These are phyloP conservation scores for Drosophila bocqueti DNA, from an alignment of 1,140 invertebrate genomes.

Conservation along the genomic window DNA sequence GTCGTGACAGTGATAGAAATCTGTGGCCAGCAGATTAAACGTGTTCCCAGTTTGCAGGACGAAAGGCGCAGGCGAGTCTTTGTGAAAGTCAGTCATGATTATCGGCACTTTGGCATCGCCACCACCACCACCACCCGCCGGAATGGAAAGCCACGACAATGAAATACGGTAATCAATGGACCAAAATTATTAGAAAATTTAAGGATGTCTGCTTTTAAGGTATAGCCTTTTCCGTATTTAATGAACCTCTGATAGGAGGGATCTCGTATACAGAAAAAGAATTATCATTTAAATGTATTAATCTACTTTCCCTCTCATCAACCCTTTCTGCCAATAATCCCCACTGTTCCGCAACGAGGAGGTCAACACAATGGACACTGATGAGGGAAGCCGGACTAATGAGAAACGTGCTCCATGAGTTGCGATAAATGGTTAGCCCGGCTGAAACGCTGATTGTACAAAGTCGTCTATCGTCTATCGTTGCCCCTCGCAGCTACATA, in stretches of 20 bases:
- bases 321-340: slow-evolving; percentile 21
- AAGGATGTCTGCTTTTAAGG: no score
- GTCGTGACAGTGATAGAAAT: slow-evolving; percentile 81
- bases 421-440: slow-evolving; percentile 73
- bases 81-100: slow-evolving; percentile 80
- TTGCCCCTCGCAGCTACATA: slow-evolving; percentile 53
- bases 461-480: slow-evolving; percentile 6
- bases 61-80: slow-evolving; percentile 28
- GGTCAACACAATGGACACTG: slow-evolving; percentile 17
- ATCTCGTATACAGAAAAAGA: neutral
- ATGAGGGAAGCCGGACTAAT: slow-evolving; percentile 50
- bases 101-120: slow-evolving; percentile 67
- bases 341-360: slow-evolving; percentile 15
- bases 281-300: slow-evolving; percentile 1
- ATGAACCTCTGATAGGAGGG: no score
- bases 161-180: slow-evolving; percentile 19
- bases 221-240: neutral
- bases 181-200: slow-evolving; percentile 17
- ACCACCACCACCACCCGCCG: slow-evolving; percentile 17
- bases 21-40: slow-evolving; percentile 81
- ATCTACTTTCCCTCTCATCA: neutral
- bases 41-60: slow-evolving; percentile 49
- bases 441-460: slow-evolving; percentile 60
- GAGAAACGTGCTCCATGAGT: slow-evolving; percentile 77
- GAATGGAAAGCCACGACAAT: slow-evolving; percentile 8